These are phyloP conservation scores for Dinomys branickii DNA, from an alignment of 2,113 vertebrate species.

Conservation along the genomic window DNA sequence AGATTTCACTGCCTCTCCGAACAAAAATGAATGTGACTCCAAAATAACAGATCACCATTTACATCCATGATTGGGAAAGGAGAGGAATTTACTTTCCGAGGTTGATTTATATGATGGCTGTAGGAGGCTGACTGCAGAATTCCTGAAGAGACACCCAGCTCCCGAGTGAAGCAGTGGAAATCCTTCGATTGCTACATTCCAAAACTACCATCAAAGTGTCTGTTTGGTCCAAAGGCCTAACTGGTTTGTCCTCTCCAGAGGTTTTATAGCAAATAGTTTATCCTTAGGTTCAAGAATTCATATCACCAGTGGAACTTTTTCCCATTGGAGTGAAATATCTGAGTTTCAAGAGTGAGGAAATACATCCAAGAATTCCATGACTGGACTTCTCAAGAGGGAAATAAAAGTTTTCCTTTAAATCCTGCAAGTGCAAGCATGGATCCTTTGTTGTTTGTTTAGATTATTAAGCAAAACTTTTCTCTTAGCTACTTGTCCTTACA, in stretches of 20 bases:
- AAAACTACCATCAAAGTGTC: constrained; percentile 64
- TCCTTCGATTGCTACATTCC: constrained; percentile 48
- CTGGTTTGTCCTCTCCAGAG: constrained; percentile 60
- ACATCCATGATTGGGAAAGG: constrained; percentile 30
- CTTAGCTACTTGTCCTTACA: background rate
- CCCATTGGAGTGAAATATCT: constrained; percentile 56
- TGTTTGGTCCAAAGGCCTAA: constrained; percentile 69
- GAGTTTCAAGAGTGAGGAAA: constrained; percentile 54
- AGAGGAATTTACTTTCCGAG: constrained; percentile 63
- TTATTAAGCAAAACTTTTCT: constrained; percentile 7
- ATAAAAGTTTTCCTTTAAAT: constrained; percentile 14
- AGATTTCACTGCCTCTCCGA: constrained; percentile 19
- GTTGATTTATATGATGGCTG: constrained; percentile 70
- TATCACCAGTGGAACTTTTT: constrained; percentile 62
- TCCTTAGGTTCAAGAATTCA: constrained; percentile 64
- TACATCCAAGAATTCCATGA: constrained; percentile 24
- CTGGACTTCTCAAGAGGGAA: background rate
- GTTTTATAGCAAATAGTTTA: constrained; percentile 68
- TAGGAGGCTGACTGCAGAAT: constrained; percentile 59
- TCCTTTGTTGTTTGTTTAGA: constrained; percentile 26
- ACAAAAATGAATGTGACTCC: constrained; percentile 24
- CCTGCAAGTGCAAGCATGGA: background rate
- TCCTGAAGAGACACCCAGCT: constrained; percentile 55
- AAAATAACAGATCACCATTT: constrained; percentile 61
- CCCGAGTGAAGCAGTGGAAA: constrained; percentile 50